Percentiles rank a stretch among this genome's conserved stretches.
Evolutionary conservation across 2,113 vertebrate genomes (phyloP).

Genomic region (Pteronura brasiliensis): DNA sequence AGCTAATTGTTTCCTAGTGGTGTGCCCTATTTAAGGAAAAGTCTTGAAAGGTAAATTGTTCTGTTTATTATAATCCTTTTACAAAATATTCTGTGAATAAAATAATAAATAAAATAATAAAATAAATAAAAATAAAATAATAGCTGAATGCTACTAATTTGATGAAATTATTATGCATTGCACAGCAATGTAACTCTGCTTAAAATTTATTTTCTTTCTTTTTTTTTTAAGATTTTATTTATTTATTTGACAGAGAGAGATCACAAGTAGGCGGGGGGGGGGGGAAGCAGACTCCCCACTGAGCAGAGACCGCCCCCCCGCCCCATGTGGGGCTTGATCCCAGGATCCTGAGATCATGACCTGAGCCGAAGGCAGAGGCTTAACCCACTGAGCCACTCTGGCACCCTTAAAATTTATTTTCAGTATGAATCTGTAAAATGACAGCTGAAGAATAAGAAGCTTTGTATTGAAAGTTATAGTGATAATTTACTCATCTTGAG

Average conservation of each 20-base stretch:
- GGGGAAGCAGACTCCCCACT: too few relatives aligned
- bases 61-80: slow-evolving; percentile 76
- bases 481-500: slow-evolving; percentile 79
- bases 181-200: not conserved
- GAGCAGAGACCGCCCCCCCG: too few relatives aligned
- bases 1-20: slow-evolving; percentile 75
- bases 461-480: slow-evolving; percentile 78
- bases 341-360: too few relatives aligned
- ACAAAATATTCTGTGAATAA: slow-evolving; percentile 78
- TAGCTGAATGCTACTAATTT: slow-evolving; percentile 72
- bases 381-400: too few relatives aligned
- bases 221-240: too few relatives aligned
- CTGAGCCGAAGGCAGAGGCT: too few relatives aligned
- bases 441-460: slow-evolving; percentile 76
- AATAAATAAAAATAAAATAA: slow-evolving; percentile 83
- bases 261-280: too few relatives aligned
- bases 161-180: slow-evolving; percentile 74
- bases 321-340: too few relatives aligned
- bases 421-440: slow-evolving; percentile 74
- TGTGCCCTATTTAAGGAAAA: slow-evolving; percentile 76
- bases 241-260: too few relatives aligned
- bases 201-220: slow-evolving; percentile 75
- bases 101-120: too few relatives aligned
- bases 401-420: slow-evolving; percentile 75
- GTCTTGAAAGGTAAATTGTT: slow-evolving; percentile 76